Percentiles rank a stretch among this genome's conserved stretches.
Conservation (phyloP, 2,888 invertebrate species). For the Tenthredo amoena region DNA sequence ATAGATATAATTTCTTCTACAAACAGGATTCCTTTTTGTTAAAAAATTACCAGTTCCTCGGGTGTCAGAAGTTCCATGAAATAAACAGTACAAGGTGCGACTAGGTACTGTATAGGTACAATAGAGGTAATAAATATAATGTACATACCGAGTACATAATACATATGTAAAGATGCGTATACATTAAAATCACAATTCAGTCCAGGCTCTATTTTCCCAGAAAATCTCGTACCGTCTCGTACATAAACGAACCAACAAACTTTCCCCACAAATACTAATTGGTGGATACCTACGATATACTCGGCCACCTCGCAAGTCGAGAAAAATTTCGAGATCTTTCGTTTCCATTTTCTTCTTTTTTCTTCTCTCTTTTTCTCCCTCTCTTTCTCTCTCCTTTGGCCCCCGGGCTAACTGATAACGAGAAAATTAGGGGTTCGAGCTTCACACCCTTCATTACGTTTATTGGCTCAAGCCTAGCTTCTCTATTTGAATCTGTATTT, state of each 20-base stretch:
- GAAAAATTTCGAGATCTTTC: slow-evolving; percentile 22
- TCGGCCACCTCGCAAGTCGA: slow-evolving; percentile 14
- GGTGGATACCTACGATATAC: not conserved
- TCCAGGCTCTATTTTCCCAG: not conserved
- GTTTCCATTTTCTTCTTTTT: slow-evolving; percentile 51
- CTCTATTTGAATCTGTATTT: not conserved
- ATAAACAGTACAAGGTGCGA: slow-evolving; percentile 36
- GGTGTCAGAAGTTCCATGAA: slow-evolving; percentile 42
- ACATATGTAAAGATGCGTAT: not conserved
- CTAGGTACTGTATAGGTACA: not conserved
- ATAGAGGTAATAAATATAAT: slow-evolving; percentile 32
- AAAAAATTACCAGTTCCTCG: slow-evolving; percentile 16
- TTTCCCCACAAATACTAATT: slow-evolving; percentile 38
- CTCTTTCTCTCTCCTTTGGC: slow-evolving; percentile 52
- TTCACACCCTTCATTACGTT: not conserved
- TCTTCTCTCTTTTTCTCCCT: slow-evolving; percentile 45
- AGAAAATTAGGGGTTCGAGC: slow-evolving; percentile 21
- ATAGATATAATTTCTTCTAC: slow-evolving; percentile 11
- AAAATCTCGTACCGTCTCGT: not conserved
- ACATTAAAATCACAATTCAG: slow-evolving; percentile 41
- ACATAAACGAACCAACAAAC: not conserved
- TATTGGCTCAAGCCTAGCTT: slow-evolving; percentile 12
- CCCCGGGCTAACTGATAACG: slow-evolving; percentile 19
- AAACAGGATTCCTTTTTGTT: slow-evolving; percentile 24
- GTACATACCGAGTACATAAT: slow-evolving; percentile 4